phyloP scores from a whole-genome alignment of 2,113 vertebrate species.

The Cyprichromis sp. region DNA sequence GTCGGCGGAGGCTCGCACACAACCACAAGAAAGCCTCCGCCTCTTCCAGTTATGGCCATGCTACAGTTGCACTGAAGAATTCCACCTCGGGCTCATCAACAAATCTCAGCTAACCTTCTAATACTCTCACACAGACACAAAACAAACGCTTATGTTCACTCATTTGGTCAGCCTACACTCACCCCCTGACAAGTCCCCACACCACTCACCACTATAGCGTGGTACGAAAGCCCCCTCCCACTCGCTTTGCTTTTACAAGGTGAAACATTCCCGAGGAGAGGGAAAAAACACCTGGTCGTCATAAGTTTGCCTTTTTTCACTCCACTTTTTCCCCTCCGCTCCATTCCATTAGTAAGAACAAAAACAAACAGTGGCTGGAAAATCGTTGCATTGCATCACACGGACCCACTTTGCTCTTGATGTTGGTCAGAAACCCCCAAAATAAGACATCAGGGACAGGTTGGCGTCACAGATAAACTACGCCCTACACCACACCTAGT shows the following conservation, averaged over 20 bases:
- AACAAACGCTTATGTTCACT: conserved; percentile 34
- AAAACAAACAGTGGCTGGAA: conserved; percentile 70
- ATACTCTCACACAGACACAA: conserved; percentile 11
- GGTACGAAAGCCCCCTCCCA: conserved; percentile 42
- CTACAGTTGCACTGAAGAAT: conserved; percentile 31
- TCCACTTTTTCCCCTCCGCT: conserved; percentile 25
- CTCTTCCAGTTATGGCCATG: conserved; percentile 13
- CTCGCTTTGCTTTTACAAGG: conserved; percentile 66
- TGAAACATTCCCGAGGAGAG: conserved; percentile 66
- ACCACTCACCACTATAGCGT: conserved; percentile 19
- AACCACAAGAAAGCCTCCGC: conserved; percentile 18
- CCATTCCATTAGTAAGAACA: conserved; percentile 55
- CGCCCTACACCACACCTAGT: conserved; percentile 54
- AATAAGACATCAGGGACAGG: conserved; percentile 58
- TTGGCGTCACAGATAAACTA: conserved; percentile 51
- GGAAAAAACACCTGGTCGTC: conserved; percentile 69
- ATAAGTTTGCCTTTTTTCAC: conserved; percentile 42
- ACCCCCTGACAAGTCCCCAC: conserved; percentile 36
- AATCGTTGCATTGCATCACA: conserved; percentile 57
- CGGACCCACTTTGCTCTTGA: conserved; percentile 38
- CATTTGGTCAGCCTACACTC: conserved; percentile 35
- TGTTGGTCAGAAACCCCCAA: conserved; percentile 41
- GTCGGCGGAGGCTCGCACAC: not conserved
- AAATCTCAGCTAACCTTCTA: conserved; percentile 28
- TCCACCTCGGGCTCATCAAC: conserved; percentile 11